Conservation (phyloP, 2,888 invertebrate genomes). For the Harpalus rubripes region DNA sequence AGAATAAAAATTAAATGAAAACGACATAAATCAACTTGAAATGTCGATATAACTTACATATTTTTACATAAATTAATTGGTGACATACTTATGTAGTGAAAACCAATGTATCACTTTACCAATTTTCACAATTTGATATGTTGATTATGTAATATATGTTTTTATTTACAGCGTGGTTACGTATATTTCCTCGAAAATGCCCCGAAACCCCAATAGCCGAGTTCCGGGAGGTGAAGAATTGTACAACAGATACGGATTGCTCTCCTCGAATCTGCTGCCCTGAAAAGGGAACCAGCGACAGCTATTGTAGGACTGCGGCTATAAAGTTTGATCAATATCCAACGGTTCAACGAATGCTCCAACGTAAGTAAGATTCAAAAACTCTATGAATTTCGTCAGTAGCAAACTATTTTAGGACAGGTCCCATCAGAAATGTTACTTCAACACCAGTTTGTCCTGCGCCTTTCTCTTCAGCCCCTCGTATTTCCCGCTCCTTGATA, state of each 20-base stretch:
- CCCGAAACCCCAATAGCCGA: slow-evolving; percentile 85
- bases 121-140: slow-evolving; percentile 19
- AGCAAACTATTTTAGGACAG: no score
- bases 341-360: slow-evolving; percentile 82
- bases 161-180: slow-evolving; percentile 82
- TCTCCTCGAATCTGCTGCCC: slow-evolving; percentile 88
- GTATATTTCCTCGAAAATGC: slow-evolving; percentile 85
- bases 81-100: background rate
- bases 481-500: no score
- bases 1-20: no score
- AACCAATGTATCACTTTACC: background rate
- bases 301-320: slow-evolving; percentile 86
- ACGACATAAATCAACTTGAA: no score
- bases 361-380: slow-evolving; percentile 78
- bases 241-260: slow-evolving; percentile 85
- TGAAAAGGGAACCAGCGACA: slow-evolving; percentile 80
- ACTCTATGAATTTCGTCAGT: no score
- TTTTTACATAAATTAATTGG: no score
- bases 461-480: no score
- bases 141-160: slow-evolving; percentile 6
- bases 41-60: no score
- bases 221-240: slow-evolving; percentile 84
- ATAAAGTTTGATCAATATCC: slow-evolving; percentile 83
- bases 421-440: no score
- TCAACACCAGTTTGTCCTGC: no score